A percentile compares a stretch with the other conserved stretches of the same genome.
phyloP scores from a whole-genome alignment of 2,888 invertebrate species.

The Melieria omissa region DNA sequence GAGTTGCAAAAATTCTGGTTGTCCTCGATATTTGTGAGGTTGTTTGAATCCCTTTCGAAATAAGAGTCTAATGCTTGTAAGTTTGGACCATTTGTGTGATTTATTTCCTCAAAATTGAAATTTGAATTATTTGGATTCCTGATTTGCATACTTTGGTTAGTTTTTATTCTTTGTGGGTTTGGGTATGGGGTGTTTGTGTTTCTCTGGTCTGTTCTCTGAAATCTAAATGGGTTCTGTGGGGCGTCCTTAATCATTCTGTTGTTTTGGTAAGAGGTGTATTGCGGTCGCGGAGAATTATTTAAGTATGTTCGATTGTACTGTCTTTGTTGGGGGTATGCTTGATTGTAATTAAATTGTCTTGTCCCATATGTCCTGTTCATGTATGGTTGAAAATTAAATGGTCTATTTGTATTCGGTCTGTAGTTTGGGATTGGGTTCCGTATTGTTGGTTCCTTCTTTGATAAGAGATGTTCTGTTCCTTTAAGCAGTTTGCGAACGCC shows the following conservation, averaged over 20 bases:
- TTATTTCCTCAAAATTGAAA: too few species aligned
- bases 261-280: not conserved
- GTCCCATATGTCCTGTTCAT: not conserved
- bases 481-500: not conserved
- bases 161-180: too few species aligned
- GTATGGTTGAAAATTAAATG: not conserved
- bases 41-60: not conserved
- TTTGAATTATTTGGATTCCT: too few species aligned
- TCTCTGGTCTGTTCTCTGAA: too few species aligned
- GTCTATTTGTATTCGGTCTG: not conserved
- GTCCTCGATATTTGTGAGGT: not conserved
- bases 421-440: not conserved
- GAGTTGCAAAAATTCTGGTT: not conserved
- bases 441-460: not conserved
- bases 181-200: too few species aligned
- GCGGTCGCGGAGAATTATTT: not conserved
- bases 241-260: too few species aligned
- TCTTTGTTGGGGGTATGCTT: too few species aligned
- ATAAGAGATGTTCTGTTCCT: slow-evolving; percentile 6
- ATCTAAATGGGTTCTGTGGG: too few species aligned
- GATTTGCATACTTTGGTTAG: too few species aligned
- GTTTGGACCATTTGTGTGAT: too few species aligned
- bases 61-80: not conserved
- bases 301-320: not conserved
- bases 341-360: not conserved